Percentiles rank a stretch among this genome's conserved stretches.
Conservation (phyloP, 2,113 vertebrate genomes). For the Nerophis ophidion region DNA sequence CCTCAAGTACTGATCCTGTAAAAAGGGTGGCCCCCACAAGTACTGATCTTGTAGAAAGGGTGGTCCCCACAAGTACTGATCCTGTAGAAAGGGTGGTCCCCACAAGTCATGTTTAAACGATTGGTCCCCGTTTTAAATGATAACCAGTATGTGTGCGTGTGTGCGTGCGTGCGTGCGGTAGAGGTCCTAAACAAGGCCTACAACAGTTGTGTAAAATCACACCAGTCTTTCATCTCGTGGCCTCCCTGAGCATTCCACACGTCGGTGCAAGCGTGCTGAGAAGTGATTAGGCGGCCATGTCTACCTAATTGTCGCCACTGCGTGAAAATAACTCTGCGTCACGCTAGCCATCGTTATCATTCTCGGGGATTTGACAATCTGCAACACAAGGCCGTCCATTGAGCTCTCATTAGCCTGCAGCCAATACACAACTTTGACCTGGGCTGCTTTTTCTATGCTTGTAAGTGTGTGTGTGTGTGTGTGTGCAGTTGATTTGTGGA, state of each 20-base stretch:
- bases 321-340: conserved; percentile 36
- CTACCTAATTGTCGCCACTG: conserved; percentile 51
- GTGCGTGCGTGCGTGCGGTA: no score
- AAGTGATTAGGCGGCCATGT: conserved; percentile 29
- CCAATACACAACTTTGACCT: conserved; percentile 36
- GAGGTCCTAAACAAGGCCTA: background rate
- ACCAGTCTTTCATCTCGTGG: conserved; percentile 16
- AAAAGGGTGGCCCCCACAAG: no score
- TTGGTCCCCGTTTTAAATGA: no score
- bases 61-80: no score
- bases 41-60: no score
- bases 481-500: conserved; percentile 26
- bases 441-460: no score
- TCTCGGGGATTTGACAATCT: conserved; percentile 46
- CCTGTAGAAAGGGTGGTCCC: no score
- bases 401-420: conserved; percentile 30
- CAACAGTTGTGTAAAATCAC: conserved; percentile 6
- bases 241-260: conserved; percentile 15
- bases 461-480: no score
- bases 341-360: conserved; percentile 41
- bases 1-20: no score
- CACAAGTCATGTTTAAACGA: no score
- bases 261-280: background rate
- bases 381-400: conserved; percentile 37
- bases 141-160: no score